These are phyloP conservation scores for Campylomormyrus tamandua DNA, from an alignment of 2,113 vertebrate species.

Conservation along the genomic window DNA sequence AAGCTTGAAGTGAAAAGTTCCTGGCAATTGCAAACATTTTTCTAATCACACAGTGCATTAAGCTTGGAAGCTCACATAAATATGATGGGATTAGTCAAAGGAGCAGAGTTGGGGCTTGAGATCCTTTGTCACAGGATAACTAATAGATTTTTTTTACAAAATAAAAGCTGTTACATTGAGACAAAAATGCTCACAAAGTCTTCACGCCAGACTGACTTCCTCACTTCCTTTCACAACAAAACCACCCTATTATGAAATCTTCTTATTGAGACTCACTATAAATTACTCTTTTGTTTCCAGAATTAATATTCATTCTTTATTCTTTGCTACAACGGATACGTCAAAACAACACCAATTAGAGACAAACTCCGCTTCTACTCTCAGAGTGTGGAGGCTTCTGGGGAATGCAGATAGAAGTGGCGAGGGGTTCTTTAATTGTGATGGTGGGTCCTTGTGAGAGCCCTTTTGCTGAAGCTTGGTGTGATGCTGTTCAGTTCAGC, in stretches of 20 bases:
- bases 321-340: neutral
- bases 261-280: neutral
- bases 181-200: neutral
- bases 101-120: neutral
- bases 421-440: neutral
- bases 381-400: neutral
- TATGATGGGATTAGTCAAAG: constrained; percentile 14
- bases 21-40: constrained; percentile 23
- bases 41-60: constrained; percentile 23
- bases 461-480: neutral
- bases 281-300: neutral
- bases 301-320: constrained; percentile 3
- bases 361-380: neutral
- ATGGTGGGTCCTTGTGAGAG: neutral
- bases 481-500: neutral
- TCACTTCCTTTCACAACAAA: neutral
- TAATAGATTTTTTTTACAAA: constrained; percentile 12
- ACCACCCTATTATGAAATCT: neutral
- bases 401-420: neutral
- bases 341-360: neutral
- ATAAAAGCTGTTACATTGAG: neutral
- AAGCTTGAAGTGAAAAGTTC: constrained; percentile 22
- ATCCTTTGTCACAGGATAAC: constrained; percentile 6
- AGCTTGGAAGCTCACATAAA: constrained; percentile 14
- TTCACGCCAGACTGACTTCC: neutral